Evolutionary conservation across 1,140 invertebrate species (phyloP).

Genomic region (Odontomachus brunneus): DNA sequence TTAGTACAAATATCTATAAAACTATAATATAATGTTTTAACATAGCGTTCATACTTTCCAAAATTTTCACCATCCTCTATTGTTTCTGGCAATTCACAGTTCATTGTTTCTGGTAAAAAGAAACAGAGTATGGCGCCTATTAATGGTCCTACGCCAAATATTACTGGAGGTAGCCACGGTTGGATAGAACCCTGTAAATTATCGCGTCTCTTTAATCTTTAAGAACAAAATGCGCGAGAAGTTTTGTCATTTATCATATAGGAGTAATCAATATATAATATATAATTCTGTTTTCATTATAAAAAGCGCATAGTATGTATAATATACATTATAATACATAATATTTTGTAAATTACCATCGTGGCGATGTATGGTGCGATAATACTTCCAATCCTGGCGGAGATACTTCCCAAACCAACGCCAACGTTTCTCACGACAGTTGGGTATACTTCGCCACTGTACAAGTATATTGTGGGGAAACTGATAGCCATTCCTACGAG

Average conservation of each 20-base stretch:
- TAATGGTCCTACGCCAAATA: slow-evolving; percentile 86
- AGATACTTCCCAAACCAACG: slow-evolving; percentile 87
- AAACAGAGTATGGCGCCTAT: slow-evolving; percentile 86
- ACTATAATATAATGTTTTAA: slow-evolving; percentile 21
- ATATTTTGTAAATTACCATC: slow-evolving; percentile 80
- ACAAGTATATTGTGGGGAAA: slow-evolving; percentile 88
- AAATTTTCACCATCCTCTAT: slow-evolving; percentile 87
- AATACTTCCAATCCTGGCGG: slow-evolving; percentile 89
- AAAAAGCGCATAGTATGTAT: not conserved
- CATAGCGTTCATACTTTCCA: slow-evolving; percentile 78
- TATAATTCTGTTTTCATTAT: slow-evolving; percentile 16
- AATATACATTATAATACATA: not conserved
- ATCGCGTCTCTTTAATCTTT: slow-evolving; percentile 7
- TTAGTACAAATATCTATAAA: too few relatives aligned
- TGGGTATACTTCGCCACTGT: slow-evolving; percentile 89
- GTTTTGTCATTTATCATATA: not conserved
- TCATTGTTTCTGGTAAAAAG: slow-evolving; percentile 87
- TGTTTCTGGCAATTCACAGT: slow-evolving; percentile 87
- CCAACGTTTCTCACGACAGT: slow-evolving; percentile 89
- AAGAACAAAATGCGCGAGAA: not conserved
- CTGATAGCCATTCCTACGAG: slow-evolving; percentile 87
- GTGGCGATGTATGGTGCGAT: slow-evolving; percentile 88
- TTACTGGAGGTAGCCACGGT: slow-evolving; percentile 85
- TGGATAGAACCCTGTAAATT: slow-evolving; percentile 72
- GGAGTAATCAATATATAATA: slow-evolving; percentile 13